Conservation (phyloP, 2,797 vertebrate species). For the Mus caroli region DNA sequence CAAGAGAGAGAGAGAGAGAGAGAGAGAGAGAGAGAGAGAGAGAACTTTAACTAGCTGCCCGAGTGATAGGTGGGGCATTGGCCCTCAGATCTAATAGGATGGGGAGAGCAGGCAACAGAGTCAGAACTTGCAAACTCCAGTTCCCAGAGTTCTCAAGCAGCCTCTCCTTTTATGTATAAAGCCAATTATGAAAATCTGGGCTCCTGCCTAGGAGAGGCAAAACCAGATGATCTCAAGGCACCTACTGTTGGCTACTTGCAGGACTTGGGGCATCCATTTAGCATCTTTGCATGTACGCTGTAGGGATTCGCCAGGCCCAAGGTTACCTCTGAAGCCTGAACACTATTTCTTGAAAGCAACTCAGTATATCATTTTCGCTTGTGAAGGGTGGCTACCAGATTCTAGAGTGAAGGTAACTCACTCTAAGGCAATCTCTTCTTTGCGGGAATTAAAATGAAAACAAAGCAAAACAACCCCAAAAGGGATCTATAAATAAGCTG, state of each 20-base stretch:
- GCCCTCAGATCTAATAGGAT: background rate
- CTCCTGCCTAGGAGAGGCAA: background rate
- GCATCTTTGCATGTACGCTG: background rate
- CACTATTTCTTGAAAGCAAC: slow-evolving; percentile 54
- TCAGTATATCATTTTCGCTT: slow-evolving; percentile 48
- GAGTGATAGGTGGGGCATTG: background rate
- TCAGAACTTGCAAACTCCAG: background rate
- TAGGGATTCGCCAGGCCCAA: background rate
- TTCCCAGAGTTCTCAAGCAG: background rate
- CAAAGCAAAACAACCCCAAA: background rate
- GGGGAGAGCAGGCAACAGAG: background rate
- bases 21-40: no score
- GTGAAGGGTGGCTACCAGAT: slow-evolving; percentile 16
- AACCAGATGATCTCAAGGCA: slow-evolving; percentile 12
- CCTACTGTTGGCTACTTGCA: background rate
- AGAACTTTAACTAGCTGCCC: background rate
- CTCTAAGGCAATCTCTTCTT: slow-evolving; percentile 26
- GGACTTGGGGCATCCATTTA: background rate
- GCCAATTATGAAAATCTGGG: background rate
- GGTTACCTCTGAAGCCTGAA: slow-evolving; percentile 10
- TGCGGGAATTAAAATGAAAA: slow-evolving; percentile 67
- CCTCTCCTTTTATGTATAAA: background rate
- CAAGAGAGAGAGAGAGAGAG: no score
- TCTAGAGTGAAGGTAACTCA: slow-evolving; percentile 20
- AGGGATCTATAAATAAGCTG: slow-evolving; percentile 55